Percentiles rank a stretch among this genome's conserved stretches.
These are phyloP conservation scores for Cryptocheilus praepositus DNA, from an alignment of 2,888 invertebrate species.

Conservation along the genomic window DNA sequence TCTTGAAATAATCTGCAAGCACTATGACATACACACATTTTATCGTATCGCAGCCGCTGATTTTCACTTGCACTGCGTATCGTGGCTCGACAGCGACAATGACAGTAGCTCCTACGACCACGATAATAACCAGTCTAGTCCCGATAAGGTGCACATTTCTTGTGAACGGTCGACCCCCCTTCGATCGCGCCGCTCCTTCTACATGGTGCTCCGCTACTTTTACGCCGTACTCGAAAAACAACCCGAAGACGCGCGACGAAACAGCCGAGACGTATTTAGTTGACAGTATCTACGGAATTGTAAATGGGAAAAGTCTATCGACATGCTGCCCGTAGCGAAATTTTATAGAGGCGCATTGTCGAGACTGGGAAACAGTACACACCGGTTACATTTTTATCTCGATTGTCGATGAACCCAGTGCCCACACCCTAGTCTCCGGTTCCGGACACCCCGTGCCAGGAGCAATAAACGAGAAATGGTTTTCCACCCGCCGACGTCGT, in stretches of 20 bases:
- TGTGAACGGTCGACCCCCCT: constrained; percentile 4
- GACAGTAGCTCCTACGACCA: constrained; percentile 6
- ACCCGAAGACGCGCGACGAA: no score
- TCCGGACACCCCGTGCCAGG: constrained; percentile 16
- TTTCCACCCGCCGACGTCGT: constrained; percentile 15
- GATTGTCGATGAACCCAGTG: constrained; percentile 8
- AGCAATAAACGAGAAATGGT: constrained; percentile 21
- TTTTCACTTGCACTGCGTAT: not conserved
- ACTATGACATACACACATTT: not conserved
- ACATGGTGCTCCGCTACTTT: no score
- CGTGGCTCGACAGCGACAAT: constrained; percentile 6
- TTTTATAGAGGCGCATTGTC: not conserved
- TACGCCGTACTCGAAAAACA: no score
- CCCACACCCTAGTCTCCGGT: constrained; percentile 1
- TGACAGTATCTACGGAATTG: not conserved
- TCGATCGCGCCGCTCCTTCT: not conserved
- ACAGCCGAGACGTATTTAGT: no score
- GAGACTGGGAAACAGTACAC: not conserved
- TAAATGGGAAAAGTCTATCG: not conserved
- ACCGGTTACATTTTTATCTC: not conserved
- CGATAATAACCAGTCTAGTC: constrained; percentile 9
- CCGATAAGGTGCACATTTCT: constrained; percentile 22
- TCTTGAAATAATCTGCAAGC: no score
- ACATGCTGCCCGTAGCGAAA: not conserved
- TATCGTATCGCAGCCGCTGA: not conserved